Evolutionary conservation across 1,140 invertebrate species (phyloP), one percentile per base, ranked within the genome.

Genomic region (Teleopsis dalmanni): DNA sequence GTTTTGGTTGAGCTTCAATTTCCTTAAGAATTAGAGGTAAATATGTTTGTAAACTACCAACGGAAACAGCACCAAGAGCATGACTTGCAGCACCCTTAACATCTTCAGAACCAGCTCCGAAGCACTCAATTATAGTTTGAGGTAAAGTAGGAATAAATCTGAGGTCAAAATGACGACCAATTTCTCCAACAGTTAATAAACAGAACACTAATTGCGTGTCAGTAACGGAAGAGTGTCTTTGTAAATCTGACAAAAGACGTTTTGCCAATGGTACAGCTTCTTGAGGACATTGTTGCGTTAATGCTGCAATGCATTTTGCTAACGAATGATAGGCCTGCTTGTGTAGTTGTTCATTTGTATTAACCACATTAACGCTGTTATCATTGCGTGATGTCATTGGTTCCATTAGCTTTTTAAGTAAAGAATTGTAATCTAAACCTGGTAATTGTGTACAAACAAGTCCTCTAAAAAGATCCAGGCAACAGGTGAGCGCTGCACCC

Each of bases 11-110:
- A 19, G 81, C 79, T 62, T 96, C 88, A 53, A 98, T 98, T 76
- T 98, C 92, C 38, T 85, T 80, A 1, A 99, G 74, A 53, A 99
- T 89, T 64, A 96, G 95, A 4, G 95, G 95, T 51, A 99, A 75
- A 75, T 94, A 98, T 59, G 88, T 85, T 3, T 85, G 82, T 50
- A 99, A 74, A 75, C 98, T 98, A 27, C 96, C 95, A 57, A 97
- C 88, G 29, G 90, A 88, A 23, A 98, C 84, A 47, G 91, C 94
- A 26, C 95, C 95, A 21, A 98, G 75, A 11, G 95, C 92, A 74
- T 97, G 96, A 51, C 93, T 95, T 3, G 95, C 95, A 10, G 95
- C 94, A 1, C 92, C 91, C 74, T 98, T 98, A 0, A 91, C 84
- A 71, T 91, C 88, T 70, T 91, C 88, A 0, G 87, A 89, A 3